phyloP scores from a whole-genome alignment of 2,888 invertebrate genomes.

The Disparrhopalites patrizii region DNA sequence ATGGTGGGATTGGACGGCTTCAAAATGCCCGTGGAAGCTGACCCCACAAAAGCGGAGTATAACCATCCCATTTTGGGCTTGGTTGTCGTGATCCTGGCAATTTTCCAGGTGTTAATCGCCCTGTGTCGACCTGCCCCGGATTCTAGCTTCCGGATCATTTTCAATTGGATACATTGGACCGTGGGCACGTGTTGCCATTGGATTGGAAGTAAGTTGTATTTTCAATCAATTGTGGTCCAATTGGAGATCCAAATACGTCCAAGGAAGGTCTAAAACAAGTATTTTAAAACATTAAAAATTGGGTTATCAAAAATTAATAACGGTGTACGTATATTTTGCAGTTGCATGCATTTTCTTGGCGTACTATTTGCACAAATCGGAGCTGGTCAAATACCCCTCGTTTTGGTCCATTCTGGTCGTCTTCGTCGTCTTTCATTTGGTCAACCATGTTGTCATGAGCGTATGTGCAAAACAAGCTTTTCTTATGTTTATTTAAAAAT shows the following conservation, averaged over 20 bases:
- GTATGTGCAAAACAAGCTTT: conserved; percentile 59
- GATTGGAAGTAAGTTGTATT: conserved; percentile 67
- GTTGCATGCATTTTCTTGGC: conserved; percentile 85
- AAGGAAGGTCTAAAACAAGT: neutral
- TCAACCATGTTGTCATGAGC: conserved; percentile 79
- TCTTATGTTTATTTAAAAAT: no score
- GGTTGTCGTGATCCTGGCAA: conserved; percentile 71
- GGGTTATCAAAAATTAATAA: neutral
- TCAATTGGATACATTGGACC: conserved; percentile 91
- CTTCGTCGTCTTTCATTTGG: conserved; percentile 82
- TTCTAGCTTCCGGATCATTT: conserved; percentile 71
- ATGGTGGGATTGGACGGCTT: conserved; percentile 60
- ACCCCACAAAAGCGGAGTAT: neutral
- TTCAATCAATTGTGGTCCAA: conserved; percentile 5
- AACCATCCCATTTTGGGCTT: conserved; percentile 63
- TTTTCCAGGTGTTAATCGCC: conserved; percentile 83
- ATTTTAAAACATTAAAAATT: neutral
- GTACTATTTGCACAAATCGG: conserved; percentile 76
- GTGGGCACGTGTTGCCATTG: conserved; percentile 83
- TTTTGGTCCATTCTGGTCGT: conserved; percentile 71
- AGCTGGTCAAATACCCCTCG: conserved; percentile 78
- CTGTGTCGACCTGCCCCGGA: conserved; percentile 81
- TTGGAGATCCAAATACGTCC: neutral
- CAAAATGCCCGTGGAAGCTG: neutral
- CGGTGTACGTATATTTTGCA: neutral